A percentile compares a stretch with the other conserved stretches of the same genome.
Conservation (phyloP, 1,140 invertebrate genomes). For the Theocolax elegans region DNA sequence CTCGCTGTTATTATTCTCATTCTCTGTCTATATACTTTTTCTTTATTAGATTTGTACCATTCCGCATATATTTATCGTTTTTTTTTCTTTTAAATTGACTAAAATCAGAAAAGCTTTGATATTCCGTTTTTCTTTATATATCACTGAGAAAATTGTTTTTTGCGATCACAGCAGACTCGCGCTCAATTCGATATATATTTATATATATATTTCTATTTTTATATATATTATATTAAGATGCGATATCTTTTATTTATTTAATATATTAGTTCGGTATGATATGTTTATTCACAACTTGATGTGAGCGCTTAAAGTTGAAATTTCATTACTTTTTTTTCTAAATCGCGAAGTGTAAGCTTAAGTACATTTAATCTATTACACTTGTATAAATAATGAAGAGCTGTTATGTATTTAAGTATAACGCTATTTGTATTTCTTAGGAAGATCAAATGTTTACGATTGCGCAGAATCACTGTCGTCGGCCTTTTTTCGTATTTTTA, state of each 20-base stretch:
- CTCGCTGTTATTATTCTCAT: too few relatives aligned
- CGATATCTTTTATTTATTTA: constrained; percentile 60
- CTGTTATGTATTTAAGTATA: constrained; percentile 56
- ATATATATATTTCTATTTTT: constrained; percentile 46
- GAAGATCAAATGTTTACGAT: constrained; percentile 44
- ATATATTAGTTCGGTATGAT: constrained; percentile 67
- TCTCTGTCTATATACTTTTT: too few relatives aligned
- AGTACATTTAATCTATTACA: constrained; percentile 43
- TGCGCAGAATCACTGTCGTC: too few relatives aligned
- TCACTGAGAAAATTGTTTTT: constrained; percentile 2
- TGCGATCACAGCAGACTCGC: constrained; percentile 8
- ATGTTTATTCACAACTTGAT: constrained; percentile 70
- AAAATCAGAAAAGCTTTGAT: not conserved
- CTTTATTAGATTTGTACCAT: not conserved
- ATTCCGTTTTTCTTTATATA: not conserved
- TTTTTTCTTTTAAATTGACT: not conserved
- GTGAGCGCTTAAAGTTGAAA: constrained; percentile 65
- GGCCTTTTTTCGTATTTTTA: not conserved
- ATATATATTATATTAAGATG: constrained; percentile 58
- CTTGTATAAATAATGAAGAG: constrained; percentile 49
- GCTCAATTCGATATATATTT: constrained; percentile 39
- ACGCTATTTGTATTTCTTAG: constrained; percentile 41
- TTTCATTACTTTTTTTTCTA: constrained; percentile 44
- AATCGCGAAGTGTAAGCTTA: constrained; percentile 44
- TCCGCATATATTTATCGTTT: not conserved